Conservation (phyloP, 1,140 invertebrate species). For the Limonius californicus region DNA sequence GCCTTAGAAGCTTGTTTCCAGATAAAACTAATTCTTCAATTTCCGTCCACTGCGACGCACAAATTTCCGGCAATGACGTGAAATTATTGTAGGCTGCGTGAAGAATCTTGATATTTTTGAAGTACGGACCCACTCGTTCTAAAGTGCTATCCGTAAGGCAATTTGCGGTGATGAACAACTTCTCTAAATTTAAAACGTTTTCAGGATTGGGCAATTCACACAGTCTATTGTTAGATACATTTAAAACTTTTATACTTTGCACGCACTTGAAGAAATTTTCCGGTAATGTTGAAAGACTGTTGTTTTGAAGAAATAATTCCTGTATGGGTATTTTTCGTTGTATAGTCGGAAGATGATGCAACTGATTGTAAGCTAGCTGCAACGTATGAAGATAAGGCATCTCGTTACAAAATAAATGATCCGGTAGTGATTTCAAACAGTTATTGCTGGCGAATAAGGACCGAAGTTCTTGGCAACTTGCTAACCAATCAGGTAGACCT, state of each 20-base stretch:
- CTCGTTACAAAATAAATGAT: conserved; percentile 69
- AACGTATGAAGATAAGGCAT: conserved; percentile 64
- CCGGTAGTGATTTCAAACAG: conserved; percentile 61
- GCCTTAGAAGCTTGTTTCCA: conserved; percentile 71
- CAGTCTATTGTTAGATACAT: conserved; percentile 74
- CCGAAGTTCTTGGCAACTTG: conserved; percentile 66
- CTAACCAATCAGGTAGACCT: conserved; percentile 72
- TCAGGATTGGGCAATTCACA: conserved; percentile 62
- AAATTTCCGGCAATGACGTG: conserved; percentile 68
- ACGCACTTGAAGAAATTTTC: conserved; percentile 72
- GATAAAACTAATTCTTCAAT: conserved; percentile 79
- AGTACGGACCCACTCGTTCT: conserved; percentile 50
- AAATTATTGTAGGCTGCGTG: conserved; percentile 78
- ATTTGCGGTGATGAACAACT: conserved; percentile 73
- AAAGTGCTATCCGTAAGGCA: conserved; percentile 69
- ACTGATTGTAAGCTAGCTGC: conserved; percentile 71
- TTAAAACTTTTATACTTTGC: conserved; percentile 66
- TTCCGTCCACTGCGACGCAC: conserved; percentile 69
- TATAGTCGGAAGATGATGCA: conserved; percentile 65
- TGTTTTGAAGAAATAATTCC: conserved; percentile 72
- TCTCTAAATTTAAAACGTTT: conserved; percentile 56
- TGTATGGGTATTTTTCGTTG: conserved; percentile 64
- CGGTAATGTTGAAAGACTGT: conserved; percentile 67
- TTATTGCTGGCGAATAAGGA: conserved; percentile 75
- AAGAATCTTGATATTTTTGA: conserved; percentile 65